Evolutionary conservation across 2,888 invertebrate genomes (phyloP), one percentile per base, ranked within the genome.

Genomic region (Steromphala cineraria): DNA sequence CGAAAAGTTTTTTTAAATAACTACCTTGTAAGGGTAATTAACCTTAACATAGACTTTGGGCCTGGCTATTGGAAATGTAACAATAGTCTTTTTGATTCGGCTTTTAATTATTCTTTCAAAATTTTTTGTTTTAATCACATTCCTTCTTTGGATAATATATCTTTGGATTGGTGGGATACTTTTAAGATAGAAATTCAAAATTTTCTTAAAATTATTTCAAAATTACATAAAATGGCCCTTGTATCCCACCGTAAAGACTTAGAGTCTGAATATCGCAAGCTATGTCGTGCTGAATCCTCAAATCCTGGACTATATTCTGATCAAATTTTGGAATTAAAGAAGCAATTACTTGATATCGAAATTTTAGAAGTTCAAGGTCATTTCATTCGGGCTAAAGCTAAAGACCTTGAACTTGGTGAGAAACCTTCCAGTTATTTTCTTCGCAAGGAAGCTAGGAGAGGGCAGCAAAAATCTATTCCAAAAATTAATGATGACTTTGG

Each of bases 341-440:
- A 67, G 3, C 78, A 78, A 7, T 8, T 78, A 2, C 15, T 15
- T 13, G 40, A 67, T 56, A 19, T 78, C 13, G 62, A 78, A 8
- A 24, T 21, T 46, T 31, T 19, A 2, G 17, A 75, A 36, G 15
- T 56, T 24, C 15, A 62, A 40, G 81, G 81, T 2, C 17, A 67
- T 13, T 24, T 55, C n/a, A 62, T 81, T 52, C 74, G 81, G n/a
- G 21, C 78, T 15, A 81, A 75, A 31, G 78, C 78, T n/a, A 56
- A 62, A 8, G 5, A n/a, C 5, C 19, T 74, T 31, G 75, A 78
- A 24, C 10, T 78, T 19, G 52, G 75, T 17, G 78, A 78, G 67
- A 78, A 52, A 15, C 78, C 74, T 46, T 52, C 81, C 3, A 75
- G 40, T 31, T 81, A 79, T 40, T 81, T 81, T 79, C 24, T 81